These are phyloP conservation scores for Arion vulgaris DNA, from an alignment of 1,140 invertebrate genomes.

Conservation along the genomic window DNA sequence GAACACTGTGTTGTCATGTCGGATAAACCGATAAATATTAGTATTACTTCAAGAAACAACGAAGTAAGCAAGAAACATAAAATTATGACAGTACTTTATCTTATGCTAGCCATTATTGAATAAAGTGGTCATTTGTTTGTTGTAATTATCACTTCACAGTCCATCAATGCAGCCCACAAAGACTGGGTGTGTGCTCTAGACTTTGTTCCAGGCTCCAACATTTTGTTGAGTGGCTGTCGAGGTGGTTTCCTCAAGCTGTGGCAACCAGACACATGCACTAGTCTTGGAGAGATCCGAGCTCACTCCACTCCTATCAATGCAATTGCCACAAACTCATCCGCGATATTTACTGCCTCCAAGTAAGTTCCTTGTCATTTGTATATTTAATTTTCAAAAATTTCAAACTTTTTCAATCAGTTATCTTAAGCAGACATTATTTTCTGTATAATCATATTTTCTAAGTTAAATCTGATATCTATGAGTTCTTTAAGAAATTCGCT, in stretches of 20 bases:
- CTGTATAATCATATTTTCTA: too few relatives aligned
- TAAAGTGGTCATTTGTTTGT: too few relatives aligned
- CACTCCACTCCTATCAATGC: slow-evolving; percentile 84
- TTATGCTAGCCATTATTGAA: too few relatives aligned
- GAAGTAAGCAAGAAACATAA: too few relatives aligned
- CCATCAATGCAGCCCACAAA: slow-evolving; percentile 89
- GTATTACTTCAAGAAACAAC: too few relatives aligned
- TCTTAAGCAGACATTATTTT: too few relatives aligned
- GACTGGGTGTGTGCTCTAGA: slow-evolving; percentile 89
- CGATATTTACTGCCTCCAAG: slow-evolving; percentile 84
- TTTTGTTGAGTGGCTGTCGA: slow-evolving; percentile 84
- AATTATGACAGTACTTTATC: too few relatives aligned
- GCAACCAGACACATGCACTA: slow-evolving; percentile 79
- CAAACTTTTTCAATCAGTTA: too few relatives aligned
- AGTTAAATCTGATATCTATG: too few relatives aligned
- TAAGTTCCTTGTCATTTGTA: slow-evolving; percentile 59
- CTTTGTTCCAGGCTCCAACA: slow-evolving; percentile 77
- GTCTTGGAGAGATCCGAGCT: slow-evolving; percentile 82
- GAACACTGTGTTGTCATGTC: too few relatives aligned
- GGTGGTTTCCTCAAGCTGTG: slow-evolving; percentile 83
- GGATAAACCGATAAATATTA: too few relatives aligned
- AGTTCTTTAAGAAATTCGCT: too few relatives aligned
- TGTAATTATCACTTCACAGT: slow-evolving; percentile 72
- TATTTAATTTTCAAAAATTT: background rate
- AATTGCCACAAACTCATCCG: slow-evolving; percentile 81